Evolutionary conservation across 2,888 invertebrate species (phyloP), one percentile per base, ranked within the genome.

Genomic region (Pachycephus smyrnensis): DNA sequence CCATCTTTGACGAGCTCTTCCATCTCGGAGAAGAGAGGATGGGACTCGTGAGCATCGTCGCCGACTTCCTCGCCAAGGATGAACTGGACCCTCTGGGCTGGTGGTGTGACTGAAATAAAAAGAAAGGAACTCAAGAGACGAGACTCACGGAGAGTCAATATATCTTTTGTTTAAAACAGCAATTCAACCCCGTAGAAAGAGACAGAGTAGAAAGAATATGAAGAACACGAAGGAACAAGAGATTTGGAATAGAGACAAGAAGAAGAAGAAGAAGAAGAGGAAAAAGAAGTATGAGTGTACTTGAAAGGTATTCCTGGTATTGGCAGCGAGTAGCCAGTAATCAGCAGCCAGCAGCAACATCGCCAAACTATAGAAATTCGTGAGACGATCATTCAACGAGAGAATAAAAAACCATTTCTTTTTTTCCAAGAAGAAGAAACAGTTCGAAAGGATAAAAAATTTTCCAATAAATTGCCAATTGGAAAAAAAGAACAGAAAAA

Each of bases 1-100:
- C 95, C 95, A 71, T 96, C 96, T 87, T 94, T 94, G 82, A 96
- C 96, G 87, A 99, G 94, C 88, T 98, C 98, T 89, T 98, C 98
- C 98, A 99, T 98, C 93, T 99, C 99, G 77, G 98, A 98, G 93
- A 99, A 99, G 68, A 99, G 93, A 0, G 98, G 98, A 92, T 98
- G 98, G 11, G 97, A 96, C 90, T 97, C 96, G 91, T 96, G 95
- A 79, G 94, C 93, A 82, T 94, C 94, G 92, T 97, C 97, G 87
- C 96, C 97, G 82, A 96, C 95, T 89, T 98, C 98, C 93, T 98
- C 98, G 55, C 98, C 98, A 79, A 99, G 94, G 89, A 99, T 98
- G 90, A 98, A 98, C 93, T 99, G 99, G 76, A 99, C 98, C 88
- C 99, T 94, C 92, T 99, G 98, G 76, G 98, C 97, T 30, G 99